A percentile compares a stretch with the other conserved stretches of the same genome.
phyloP scores from a whole-genome alignment of 2,888 invertebrate species.

The Athripsodes cinereus region DNA sequence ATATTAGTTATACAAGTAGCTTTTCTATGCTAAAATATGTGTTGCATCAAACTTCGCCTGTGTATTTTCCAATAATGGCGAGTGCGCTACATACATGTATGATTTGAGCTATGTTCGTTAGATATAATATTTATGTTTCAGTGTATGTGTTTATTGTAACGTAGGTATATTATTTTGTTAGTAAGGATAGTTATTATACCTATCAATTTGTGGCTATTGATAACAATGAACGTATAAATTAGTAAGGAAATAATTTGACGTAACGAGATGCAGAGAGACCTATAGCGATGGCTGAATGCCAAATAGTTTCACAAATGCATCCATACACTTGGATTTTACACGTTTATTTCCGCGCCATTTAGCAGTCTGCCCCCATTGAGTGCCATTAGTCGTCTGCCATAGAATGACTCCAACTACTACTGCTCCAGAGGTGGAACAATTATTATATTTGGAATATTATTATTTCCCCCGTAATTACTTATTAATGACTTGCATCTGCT shows the following conservation, averaged over 20 bases:
- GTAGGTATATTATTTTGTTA: too few relatives aligned
- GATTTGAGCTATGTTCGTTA: neutral
- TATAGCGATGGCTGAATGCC: constrained; percentile 18
- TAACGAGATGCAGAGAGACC: constrained; percentile 10
- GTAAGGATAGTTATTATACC: too few relatives aligned
- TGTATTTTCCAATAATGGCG: too few relatives aligned
- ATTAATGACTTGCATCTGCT: too few relatives aligned
- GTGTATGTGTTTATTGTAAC: too few relatives aligned
- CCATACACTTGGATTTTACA: constrained; percentile 21
- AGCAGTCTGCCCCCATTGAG: constrained; percentile 18
- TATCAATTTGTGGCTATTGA: too few relatives aligned
- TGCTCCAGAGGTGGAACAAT: constrained; percentile 8
- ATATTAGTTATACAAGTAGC: too few relatives aligned
- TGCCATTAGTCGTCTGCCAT: constrained; percentile 15
- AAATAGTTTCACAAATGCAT: constrained; percentile 24
- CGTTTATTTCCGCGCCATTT: constrained; percentile 26
- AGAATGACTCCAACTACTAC: neutral
- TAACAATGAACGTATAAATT: constrained; percentile 9
- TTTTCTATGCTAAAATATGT: too few relatives aligned
- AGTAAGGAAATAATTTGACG: constrained; percentile 9
- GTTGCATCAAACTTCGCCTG: too few relatives aligned
- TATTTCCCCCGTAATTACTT: neutral
- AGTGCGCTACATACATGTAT: neutral
- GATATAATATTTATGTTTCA: neutral
- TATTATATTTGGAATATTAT: neutral